Conservation (phyloP, 2,888 invertebrate genomes). For the Hipparchia semele region DNA sequence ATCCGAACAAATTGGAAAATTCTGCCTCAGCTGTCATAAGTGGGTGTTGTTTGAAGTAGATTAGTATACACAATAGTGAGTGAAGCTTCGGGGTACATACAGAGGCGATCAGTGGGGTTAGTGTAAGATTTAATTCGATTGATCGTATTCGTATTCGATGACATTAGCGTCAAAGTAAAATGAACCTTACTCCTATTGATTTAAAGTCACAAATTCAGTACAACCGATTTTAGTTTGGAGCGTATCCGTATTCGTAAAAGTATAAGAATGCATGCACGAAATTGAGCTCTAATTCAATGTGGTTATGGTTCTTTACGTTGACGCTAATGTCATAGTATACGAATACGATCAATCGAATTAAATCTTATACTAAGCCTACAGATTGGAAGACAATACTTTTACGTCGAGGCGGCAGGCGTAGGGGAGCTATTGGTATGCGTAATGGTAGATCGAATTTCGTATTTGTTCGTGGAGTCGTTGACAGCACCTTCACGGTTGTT, state of each 20-base stretch:
- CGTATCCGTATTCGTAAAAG: too few species aligned
- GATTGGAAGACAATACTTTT: slow-evolving; percentile 72
- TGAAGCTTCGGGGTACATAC: slow-evolving; percentile 46
- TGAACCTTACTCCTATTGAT: too few species aligned
- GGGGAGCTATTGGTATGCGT: slow-evolving; percentile 79
- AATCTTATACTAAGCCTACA: slow-evolving; percentile 29
- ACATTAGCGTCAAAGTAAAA: too few species aligned
- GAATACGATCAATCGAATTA: too few species aligned
- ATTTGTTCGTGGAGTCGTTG: slow-evolving; percentile 82
- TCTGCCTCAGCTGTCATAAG: slow-evolving; percentile 40
- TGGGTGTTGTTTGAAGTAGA: slow-evolving; percentile 46
- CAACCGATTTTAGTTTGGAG: too few species aligned
- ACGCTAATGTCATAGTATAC: too few species aligned
- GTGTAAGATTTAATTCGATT: too few species aligned
- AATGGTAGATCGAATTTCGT: slow-evolving; percentile 82
- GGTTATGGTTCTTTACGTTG: too few species aligned
- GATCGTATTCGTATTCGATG: too few species aligned
- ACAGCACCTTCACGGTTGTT: slow-evolving; percentile 79
- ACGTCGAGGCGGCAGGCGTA: slow-evolving; percentile 53
- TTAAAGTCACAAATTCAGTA: too few species aligned
- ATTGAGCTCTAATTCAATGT: too few species aligned
- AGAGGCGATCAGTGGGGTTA: slow-evolving; percentile 46
- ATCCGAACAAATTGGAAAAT: slow-evolving; percentile 37
- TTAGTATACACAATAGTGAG: slow-evolving; percentile 55
- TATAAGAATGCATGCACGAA: too few species aligned